A percentile compares a stretch with the other conserved stretches of the same genome.
These are phyloP conservation scores for Henricia sp. DNA, from an alignment of 53 echinoderm and acorn worm genomes.

Conservation along the genomic window DNA sequence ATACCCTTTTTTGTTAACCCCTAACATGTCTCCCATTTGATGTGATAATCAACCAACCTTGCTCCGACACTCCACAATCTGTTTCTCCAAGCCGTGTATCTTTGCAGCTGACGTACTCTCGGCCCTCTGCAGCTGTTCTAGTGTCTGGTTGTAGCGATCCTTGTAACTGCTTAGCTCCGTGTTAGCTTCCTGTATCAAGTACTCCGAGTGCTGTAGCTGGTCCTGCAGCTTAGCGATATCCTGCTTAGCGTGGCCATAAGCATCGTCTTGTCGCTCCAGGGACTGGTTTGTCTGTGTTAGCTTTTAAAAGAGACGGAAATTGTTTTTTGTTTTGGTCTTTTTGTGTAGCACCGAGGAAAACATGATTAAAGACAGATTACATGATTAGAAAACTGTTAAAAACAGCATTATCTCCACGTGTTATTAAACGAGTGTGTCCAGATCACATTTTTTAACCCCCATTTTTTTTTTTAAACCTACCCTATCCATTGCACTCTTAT, in stretches of 20 bases:
- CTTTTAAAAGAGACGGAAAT: constrained; percentile 35
- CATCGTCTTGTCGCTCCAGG: constrained; percentile 78
- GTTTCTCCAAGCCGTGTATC: constrained; percentile 59
- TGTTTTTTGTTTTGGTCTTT: background rate
- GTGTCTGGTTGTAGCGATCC: constrained; percentile 72
- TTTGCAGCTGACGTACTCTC: constrained; percentile 67
- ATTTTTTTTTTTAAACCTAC: constrained; percentile 11
- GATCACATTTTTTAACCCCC: too few relatives aligned
- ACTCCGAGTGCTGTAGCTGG: constrained; percentile 72
- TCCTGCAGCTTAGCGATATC: constrained; percentile 76
- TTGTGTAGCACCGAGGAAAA: too few relatives aligned
- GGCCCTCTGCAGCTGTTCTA: constrained; percentile 73
- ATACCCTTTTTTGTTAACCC: too few relatives aligned
- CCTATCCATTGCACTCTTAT: constrained; percentile 79
- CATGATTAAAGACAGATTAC: too few relatives aligned
- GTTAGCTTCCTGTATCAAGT: constrained; percentile 70
- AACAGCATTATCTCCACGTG: too few relatives aligned
- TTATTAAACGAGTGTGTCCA: too few relatives aligned
- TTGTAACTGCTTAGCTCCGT: constrained; percentile 83
- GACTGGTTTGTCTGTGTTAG: constrained; percentile 70
- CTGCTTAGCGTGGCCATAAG: constrained; percentile 65
- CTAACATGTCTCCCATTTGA: too few relatives aligned
- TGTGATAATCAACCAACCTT: constrained; percentile 11
- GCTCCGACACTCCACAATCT: constrained; percentile 25
- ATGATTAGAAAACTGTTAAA: too few relatives aligned